These are phyloP conservation scores for Lytechinus pictus DNA, from an alignment of 35 echinoderm and acorn worm species.

Conservation along the genomic window DNA sequence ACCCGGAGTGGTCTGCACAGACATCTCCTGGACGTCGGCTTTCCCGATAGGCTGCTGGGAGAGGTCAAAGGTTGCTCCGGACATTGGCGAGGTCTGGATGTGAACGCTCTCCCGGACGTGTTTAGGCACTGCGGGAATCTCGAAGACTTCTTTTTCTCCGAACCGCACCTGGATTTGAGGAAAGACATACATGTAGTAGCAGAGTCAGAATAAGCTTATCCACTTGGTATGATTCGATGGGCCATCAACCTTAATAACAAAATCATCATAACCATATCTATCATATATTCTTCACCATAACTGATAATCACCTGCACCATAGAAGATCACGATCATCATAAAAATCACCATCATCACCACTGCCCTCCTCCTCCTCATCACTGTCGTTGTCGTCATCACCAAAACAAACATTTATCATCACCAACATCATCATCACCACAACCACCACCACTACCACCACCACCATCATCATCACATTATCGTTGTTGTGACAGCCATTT, in stretches of 20 bases:
- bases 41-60: too few species aligned
- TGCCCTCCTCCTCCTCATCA: background rate
- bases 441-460: background rate
- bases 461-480: background rate
- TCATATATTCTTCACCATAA: background rate
- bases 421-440: background rate
- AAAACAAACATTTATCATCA: too few species aligned
- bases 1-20: conserved; percentile 67
- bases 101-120: conserved; percentile 41
- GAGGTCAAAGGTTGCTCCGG: background rate
- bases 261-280: too few species aligned
- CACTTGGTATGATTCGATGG: too few species aligned
- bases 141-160: conserved; percentile 17
- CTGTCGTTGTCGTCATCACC: background rate
- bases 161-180: conserved; percentile 16
- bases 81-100: conserved; percentile 66
- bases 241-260: too few species aligned
- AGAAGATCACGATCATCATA: background rate
- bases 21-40: conserved; percentile 36
- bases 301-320: background rate
- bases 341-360: background rate
- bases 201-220: background rate
- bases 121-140: conserved; percentile 5
- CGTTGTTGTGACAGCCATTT: background rate
- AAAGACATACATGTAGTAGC: background rate